phyloP scores from a whole-genome alignment of 53 echinoderm and acorn worm species.

The Hippasteria phrygiana region DNA sequence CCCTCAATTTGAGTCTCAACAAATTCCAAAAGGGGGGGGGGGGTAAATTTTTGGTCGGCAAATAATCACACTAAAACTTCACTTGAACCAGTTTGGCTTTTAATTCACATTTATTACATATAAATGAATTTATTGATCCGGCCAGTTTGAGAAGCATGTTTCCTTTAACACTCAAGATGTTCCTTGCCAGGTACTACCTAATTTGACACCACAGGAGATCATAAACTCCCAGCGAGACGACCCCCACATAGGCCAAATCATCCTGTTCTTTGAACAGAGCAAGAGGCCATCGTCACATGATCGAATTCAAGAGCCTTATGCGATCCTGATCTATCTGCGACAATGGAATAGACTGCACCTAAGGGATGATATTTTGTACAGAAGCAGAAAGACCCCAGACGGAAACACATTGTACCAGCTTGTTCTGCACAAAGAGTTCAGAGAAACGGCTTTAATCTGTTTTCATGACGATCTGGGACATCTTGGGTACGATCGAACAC shows the following conservation, averaged over 20 bases:
- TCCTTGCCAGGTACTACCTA: background rate
- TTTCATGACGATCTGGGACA: slow-evolving; percentile 69
- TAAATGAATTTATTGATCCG: too few relatives aligned
- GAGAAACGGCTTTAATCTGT: slow-evolving; percentile 1
- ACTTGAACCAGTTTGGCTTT: too few relatives aligned
- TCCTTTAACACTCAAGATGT: background rate
- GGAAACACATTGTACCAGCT: slow-evolving; percentile 30
- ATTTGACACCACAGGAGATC: background rate
- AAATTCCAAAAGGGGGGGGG: too few relatives aligned
- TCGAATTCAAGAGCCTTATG: slow-evolving; percentile 3
- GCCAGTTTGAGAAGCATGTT: too few relatives aligned
- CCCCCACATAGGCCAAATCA: background rate
- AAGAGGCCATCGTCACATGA: slow-evolving; percentile 17
- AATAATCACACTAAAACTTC: too few relatives aligned
- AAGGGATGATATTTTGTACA: slow-evolving; percentile 34
- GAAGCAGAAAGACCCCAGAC: background rate
- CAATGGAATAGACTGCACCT: slow-evolving; percentile 61
- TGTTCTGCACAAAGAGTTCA: slow-evolving; percentile 27
- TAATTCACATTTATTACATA: too few relatives aligned
- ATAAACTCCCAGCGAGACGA: slow-evolving; percentile 4
- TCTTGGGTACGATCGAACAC: slow-evolving; percentile 54
- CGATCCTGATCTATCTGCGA: slow-evolving; percentile 32
- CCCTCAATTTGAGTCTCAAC: too few relatives aligned
- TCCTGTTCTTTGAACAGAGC: slow-evolving; percentile 32
- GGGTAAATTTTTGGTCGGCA: too few relatives aligned